Percentiles rank a stretch among this genome's conserved stretches.
Conservation (phyloP, 2,113 vertebrate species). For the Rallus limicola region DNA sequence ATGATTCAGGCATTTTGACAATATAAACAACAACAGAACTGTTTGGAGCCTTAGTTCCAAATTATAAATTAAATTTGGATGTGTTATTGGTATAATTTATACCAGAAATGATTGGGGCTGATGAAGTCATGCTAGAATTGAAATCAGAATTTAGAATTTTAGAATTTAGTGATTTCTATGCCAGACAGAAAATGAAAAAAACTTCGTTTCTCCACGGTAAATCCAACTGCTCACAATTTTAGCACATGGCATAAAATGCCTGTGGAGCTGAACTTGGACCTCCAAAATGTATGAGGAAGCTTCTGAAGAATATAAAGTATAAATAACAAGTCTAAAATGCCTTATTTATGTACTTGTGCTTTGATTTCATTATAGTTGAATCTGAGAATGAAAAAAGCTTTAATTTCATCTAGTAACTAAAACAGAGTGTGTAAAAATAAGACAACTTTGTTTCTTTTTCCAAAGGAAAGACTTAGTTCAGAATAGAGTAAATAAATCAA, state of each 20-base stretch:
- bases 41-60: not conserved
- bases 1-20: not conserved
- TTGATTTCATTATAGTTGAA: not conserved
- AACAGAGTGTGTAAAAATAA: not conserved
- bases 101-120: not conserved
- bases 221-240: not conserved
- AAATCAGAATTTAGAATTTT: not conserved
- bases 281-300: not conserved
- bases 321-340: not conserved
- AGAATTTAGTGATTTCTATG: not conserved
- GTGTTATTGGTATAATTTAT: not conserved
- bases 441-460: not conserved
- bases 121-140: not conserved
- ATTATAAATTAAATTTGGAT: not conserved
- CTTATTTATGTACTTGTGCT: not conserved
- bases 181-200: not conserved
- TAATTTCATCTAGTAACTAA: not conserved
- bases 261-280: not conserved
- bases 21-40: not conserved
- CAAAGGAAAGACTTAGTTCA: not conserved
- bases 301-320: not conserved
- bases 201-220: not conserved
- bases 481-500: not conserved
- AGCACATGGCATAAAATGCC: not conserved
- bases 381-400: constrained; percentile 13